Conservation (phyloP, 2,888 invertebrate genomes). For the Thysanoteuthis rhombus region DNA sequence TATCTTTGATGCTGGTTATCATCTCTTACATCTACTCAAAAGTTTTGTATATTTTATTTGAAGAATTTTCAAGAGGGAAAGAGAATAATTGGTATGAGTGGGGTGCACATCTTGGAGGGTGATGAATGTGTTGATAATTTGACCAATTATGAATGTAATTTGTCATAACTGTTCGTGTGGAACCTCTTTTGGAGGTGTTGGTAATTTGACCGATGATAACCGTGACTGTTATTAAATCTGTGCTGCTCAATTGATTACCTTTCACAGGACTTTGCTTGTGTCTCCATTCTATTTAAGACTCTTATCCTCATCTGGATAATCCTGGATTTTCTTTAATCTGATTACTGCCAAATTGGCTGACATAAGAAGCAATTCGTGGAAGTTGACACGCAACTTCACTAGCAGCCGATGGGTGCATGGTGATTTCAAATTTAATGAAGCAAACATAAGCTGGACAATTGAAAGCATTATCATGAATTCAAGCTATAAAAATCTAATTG, state of each 20-base stretch:
- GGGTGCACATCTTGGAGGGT: no score
- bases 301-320: slow-evolving; percentile 1
- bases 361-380: neutral
- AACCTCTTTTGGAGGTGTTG: neutral
- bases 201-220: neutral
- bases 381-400: neutral
- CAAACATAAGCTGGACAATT: slow-evolving; percentile 27
- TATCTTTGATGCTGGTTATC: no score
- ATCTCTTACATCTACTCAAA: no score
- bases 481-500: slow-evolving; percentile 22
- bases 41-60: no score
- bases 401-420: neutral
- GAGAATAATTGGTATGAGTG: no score
- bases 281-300: slow-evolving; percentile 12
- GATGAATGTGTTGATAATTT: no score
- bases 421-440: slow-evolving; percentile 24
- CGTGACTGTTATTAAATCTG: neutral
- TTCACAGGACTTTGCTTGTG: neutral
- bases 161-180: no score
- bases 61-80: no score
- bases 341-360: neutral
- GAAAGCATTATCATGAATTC: slow-evolving; percentile 1
- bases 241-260: slow-evolving; percentile 23
- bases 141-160: no score
- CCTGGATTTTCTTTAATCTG: slow-evolving; percentile 24